phyloP scores from a whole-genome alignment of 2,797 vertebrate genomes.

The Myotis pilosus region DNA sequence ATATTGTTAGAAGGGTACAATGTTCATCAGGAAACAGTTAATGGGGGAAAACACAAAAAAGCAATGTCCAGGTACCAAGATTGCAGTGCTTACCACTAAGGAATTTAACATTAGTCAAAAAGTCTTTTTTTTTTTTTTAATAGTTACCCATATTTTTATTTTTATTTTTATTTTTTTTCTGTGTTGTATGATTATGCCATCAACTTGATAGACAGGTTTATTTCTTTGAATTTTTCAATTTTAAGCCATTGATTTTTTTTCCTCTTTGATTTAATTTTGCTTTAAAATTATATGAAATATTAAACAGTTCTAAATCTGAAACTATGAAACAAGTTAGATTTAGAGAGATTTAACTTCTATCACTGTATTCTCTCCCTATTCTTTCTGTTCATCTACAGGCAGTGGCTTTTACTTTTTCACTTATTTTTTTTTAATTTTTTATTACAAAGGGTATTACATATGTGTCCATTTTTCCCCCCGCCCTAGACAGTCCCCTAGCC shows the following conservation, averaged over 20 bases:
- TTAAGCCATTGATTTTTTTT: constrained; percentile 5
- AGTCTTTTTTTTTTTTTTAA: too few species aligned
- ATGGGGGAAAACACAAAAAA: not conserved
- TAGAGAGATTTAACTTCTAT: constrained; percentile 15
- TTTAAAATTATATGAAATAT: constrained; percentile 55
- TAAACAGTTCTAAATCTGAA: constrained; percentile 45
- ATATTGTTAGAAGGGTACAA: not conserved
- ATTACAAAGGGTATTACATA: too few species aligned
- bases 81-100: not conserved
- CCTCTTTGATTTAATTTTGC: constrained; percentile 55
- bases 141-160: too few species aligned
- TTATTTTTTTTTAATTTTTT: too few species aligned
- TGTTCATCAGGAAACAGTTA: not conserved
- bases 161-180: too few species aligned
- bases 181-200: constrained; percentile 38
- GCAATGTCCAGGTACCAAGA: not conserved
- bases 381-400: not conserved
- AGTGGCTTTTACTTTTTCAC: not conserved
- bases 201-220: constrained; percentile 43
- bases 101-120: not conserved
- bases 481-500: too few species aligned
- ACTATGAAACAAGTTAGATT: constrained; percentile 30
- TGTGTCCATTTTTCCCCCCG: too few species aligned
- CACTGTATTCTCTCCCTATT: not conserved
- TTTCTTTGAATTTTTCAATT: constrained; percentile 62